Conservation (phyloP, 2,797 vertebrate species). For the Poecilia velifera region DNA sequence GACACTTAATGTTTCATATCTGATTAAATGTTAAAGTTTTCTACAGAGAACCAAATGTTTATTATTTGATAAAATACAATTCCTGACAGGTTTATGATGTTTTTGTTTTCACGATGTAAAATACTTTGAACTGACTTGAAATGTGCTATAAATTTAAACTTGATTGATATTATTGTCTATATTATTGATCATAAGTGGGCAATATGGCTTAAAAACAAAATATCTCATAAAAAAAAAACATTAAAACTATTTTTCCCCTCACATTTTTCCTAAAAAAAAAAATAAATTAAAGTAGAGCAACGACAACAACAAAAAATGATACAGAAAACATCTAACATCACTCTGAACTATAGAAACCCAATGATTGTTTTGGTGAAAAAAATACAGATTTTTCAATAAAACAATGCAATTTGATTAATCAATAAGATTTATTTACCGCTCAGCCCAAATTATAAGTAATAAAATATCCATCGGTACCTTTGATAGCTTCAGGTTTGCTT, state of each 20-base stretch:
- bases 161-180: not conserved
- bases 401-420: no score
- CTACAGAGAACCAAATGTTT: not conserved
- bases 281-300: no score
- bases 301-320: no score
- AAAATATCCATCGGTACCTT: not conserved
- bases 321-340: no score
- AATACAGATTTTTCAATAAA: no score
- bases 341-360: no score
- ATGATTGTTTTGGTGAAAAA: no score
- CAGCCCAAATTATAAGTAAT: not conserved
- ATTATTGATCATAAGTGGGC: not conserved
- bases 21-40: not conserved
- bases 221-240: not conserved
- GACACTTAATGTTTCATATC: not conserved
- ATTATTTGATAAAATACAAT: not conserved
- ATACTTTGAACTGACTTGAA: no score
- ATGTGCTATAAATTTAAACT: no score
- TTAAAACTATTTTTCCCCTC: not conserved
- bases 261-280: not conserved
- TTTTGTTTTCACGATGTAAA: no score
- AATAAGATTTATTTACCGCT: not conserved
- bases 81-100: no score
- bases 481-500: not conserved
- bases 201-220: not conserved